These are phyloP conservation scores for Cephus spinipes DNA, from an alignment of 2,888 invertebrate species.

Conservation along the genomic window DNA sequence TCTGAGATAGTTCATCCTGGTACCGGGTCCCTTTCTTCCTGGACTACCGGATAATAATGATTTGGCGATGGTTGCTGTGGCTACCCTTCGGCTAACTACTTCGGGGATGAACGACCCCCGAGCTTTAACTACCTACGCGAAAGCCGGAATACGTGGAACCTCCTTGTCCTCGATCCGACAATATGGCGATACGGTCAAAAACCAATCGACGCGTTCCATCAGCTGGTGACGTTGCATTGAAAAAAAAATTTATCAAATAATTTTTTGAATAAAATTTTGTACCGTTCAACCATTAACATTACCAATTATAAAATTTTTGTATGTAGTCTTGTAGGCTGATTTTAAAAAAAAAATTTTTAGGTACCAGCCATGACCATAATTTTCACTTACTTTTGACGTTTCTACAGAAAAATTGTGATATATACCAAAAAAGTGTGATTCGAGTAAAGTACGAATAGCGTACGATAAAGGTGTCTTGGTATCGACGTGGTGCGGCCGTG, in stretches of 20 bases:
- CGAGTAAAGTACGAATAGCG: background rate
- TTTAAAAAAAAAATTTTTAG: no score
- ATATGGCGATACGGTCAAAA: background rate
- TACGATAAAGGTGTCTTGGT: background rate
- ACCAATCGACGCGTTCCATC: background rate
- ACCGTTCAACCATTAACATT: background rate
- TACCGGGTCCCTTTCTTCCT: slow-evolving; percentile 52
- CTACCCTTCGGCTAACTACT: background rate
- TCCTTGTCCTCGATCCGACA: background rate
- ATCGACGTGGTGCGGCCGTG: background rate
- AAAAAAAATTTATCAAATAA: background rate
- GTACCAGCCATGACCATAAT: background rate
- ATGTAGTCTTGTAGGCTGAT: no score
- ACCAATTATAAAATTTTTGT: no score
- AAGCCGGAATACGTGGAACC: background rate
- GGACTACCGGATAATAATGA: slow-evolving; percentile 47
- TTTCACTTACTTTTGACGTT: background rate
- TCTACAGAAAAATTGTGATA: background rate
- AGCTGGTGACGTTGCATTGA: background rate
- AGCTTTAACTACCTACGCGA: background rate
- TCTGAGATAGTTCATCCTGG: slow-evolving; percentile 36
- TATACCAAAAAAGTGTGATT: background rate
- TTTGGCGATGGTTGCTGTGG: slow-evolving; percentile 28
- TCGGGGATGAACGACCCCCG: background rate
- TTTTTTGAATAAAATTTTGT: background rate